Evolutionary conservation across 2,797 vertebrate genomes (phyloP).

Genomic region (Sebastes steindachneri): DNA sequence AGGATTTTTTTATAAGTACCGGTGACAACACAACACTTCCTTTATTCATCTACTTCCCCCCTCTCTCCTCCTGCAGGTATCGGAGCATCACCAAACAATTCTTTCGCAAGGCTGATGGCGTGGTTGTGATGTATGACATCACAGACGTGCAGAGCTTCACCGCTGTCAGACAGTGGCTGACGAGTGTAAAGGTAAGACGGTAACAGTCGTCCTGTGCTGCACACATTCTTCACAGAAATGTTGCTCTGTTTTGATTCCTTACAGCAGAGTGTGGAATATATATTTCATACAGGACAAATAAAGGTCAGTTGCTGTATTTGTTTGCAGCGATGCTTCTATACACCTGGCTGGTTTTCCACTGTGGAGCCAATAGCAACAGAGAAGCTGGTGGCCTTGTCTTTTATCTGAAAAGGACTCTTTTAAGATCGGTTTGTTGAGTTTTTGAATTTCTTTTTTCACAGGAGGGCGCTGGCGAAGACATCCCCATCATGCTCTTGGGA

Average conservation of each 20-base stretch:
- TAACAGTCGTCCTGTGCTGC: background rate
- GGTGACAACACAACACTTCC: background rate
- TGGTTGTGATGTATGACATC: slow-evolving; percentile 93
- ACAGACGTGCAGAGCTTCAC: slow-evolving; percentile 88
- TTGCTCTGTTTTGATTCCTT: background rate
- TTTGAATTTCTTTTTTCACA: slow-evolving; percentile 60
- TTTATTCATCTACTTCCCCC: background rate
- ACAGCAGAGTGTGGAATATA: background rate
- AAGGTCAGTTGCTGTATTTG: background rate
- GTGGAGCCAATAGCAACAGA: background rate
- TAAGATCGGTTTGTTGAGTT: background rate
- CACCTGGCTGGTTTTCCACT: background rate
- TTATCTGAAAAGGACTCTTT: background rate
- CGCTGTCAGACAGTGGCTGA: slow-evolving; percentile 91
- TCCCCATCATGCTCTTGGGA: slow-evolving; percentile 90
- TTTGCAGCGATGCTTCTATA: background rate
- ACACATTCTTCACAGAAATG: background rate
- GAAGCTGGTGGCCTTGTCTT: background rate
- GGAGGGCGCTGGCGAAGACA: slow-evolving; percentile 88
- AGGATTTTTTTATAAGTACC: background rate
- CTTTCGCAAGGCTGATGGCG: slow-evolving; percentile 93
- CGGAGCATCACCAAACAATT: slow-evolving; percentile 96
- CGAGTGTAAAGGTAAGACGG: slow-evolving; percentile 87
- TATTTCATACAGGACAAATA: background rate
- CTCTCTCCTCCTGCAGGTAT: slow-evolving; percentile 81